Conservation (phyloP, 2,797 vertebrate genomes). For the Danio jaintianensis region DNA sequence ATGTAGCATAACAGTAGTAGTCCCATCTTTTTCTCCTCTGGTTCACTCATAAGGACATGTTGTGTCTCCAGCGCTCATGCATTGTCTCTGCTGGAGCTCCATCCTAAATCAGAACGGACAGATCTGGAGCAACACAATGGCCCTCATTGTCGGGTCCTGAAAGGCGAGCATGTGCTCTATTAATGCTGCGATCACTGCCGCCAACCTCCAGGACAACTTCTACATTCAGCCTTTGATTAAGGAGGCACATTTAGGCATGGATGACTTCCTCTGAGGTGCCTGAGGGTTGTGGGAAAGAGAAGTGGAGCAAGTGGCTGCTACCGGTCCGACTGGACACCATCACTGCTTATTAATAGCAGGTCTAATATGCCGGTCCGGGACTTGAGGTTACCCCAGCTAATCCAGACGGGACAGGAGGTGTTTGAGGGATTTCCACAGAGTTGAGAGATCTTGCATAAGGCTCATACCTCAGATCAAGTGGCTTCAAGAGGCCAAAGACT, state of each 20-base stretch:
- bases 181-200: constrained; percentile 79
- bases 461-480: constrained; percentile 25
- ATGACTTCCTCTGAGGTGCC: constrained; percentile 85
- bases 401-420: constrained; percentile 2
- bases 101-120: constrained; percentile 80
- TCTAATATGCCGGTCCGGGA: background rate
- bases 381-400: constrained; percentile 27
- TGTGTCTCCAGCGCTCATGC: constrained; percentile 54
- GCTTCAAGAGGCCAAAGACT: background rate
- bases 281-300: constrained; percentile 83
- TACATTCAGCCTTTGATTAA: constrained; percentile 88
- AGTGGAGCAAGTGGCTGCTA: constrained; percentile 64
- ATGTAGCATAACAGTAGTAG: no score
- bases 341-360: constrained; percentile 60
- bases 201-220: constrained; percentile 84
- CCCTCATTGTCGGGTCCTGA: constrained; percentile 81
- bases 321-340: constrained; percentile 60
- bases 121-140: constrained; percentile 79
- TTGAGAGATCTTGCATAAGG: constrained; percentile 17
- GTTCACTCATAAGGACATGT: constrained; percentile 53
- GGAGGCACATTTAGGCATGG: constrained; percentile 87
- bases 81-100: constrained; percentile 70
- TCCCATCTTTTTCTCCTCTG: constrained; percentile 30
- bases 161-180: constrained; percentile 85
- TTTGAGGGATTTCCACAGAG: constrained; percentile 11